Base-by-base conservation (phyloP, 2,113 vertebrate species). In the Porphyrio hochstetteri region DNA sequence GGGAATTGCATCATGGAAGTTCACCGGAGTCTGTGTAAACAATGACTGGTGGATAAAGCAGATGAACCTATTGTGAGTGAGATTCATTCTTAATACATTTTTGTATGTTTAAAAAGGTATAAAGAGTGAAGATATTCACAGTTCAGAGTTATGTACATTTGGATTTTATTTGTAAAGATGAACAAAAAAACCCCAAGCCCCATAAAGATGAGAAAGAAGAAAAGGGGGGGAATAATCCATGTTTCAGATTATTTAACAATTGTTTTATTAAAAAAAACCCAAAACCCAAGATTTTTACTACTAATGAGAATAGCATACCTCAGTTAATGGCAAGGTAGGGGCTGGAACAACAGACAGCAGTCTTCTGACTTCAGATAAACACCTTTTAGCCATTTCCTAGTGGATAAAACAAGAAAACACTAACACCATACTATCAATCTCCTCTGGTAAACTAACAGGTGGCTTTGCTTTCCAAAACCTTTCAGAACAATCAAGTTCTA, bases 341-440 rank as follows among this genome's bases (percentile, higher is more conserved):
- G 90, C 96, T 90, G 88, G 76, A 79, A 88, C 95, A 82, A 21
- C 57, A 72, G 95, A 88, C 70, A 99, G 92, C 77, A 99, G 91
- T 52, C 64, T 70, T 93, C 60, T 93, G 88, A 98, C 97, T 97
- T 98, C 98, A 91, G 90, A 97, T 96, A 98, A 98, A 83, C 98
- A 98, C 35, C 79, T 69, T 88, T 91, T 97, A 85, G 96, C 95
- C 94, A 98, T 97, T 96, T 97, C 88, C 98, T 98, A 89, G 83
- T 95, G 96, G 96, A 90, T 65, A 77, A 96, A 97, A 64, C 72
- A 92, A 91, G n/a, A 50, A 55, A 90, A 88, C 59, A 60, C 1
- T 16, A 33, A 71, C 71, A 44, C 23, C 69, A 17, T 68, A 75
- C 36, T 60, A 53, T 69, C 46, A 40, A 20, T 65, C 50, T 93